These are phyloP conservation scores for Patella pellucida DNA, from an alignment of 2,888 invertebrate species.

Conservation along the genomic window DNA sequence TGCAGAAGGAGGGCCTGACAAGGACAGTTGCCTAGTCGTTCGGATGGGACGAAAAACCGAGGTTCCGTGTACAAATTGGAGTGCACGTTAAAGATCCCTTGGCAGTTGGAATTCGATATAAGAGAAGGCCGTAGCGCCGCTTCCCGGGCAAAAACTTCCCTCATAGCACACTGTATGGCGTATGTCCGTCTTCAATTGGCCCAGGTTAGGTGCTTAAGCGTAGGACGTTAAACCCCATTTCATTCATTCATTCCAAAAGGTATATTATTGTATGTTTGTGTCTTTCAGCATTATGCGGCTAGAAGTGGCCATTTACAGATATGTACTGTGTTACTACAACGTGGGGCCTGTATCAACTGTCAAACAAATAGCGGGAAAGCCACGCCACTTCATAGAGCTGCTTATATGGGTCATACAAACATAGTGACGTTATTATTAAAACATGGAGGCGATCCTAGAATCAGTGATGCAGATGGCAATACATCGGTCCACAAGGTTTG, in stretches of 20 bases:
- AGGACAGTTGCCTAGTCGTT: no score
- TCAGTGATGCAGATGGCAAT: constrained; percentile 85
- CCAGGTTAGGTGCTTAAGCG: no score
- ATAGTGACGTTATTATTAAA: constrained; percentile 78
- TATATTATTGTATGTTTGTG: background rate
- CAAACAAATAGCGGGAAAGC: constrained; percentile 82
- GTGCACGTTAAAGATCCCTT: no score
- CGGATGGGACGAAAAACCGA: no score
- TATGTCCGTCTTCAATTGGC: no score
- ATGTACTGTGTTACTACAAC: constrained; percentile 79
- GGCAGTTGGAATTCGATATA: no score
- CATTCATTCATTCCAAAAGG: background rate
- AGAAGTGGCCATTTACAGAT: constrained; percentile 82
- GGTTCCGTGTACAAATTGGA: no score
- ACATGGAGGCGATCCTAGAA: constrained; percentile 75
- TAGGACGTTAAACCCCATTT: no score
- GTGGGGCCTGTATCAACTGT: constrained; percentile 82
- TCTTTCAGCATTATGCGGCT: constrained; percentile 83
- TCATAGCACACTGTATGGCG: no score
- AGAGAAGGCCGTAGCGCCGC: no score
- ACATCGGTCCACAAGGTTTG: constrained; percentile 84
- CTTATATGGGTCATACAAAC: constrained; percentile 78
- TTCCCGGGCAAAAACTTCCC: no score
- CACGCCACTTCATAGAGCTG: constrained; percentile 87
- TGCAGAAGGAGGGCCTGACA: no score